Percentiles rank a stretch among this genome's conserved stretches.
phyloP scores from a whole-genome alignment of 2,113 vertebrate genomes.

The Origma solitaria region DNA sequence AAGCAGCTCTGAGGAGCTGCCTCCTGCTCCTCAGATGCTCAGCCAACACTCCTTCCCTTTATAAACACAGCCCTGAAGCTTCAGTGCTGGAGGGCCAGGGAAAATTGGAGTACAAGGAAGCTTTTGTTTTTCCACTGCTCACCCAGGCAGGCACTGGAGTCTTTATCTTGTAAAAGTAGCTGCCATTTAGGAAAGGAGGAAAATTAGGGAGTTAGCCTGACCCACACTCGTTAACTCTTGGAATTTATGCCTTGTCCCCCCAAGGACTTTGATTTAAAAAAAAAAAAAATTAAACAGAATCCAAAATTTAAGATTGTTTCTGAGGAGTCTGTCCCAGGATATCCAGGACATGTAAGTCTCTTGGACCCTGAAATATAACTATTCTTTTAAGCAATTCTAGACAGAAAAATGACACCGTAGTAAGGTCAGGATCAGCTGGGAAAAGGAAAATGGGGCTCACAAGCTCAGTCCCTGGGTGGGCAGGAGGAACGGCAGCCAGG shows the following conservation, averaged over 20 bases:
- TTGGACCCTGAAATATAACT: neutral
- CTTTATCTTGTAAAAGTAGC: neutral
- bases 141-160: accelerated
- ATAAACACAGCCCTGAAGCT: neutral
- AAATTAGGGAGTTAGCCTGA: neutral
- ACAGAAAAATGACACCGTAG: neutral
- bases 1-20: neutral
- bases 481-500: neutral
- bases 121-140: neutral
- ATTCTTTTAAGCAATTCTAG: neutral
- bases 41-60: neutral
- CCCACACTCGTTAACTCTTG: accelerated
- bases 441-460: neutral
- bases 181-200: neutral
- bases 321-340: neutral
- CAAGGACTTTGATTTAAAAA: neutral
- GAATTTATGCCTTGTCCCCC: accelerated
- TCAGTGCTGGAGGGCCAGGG: neutral
- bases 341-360: neutral
- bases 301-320: neutral
- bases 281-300: neutral
- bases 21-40: neutral
- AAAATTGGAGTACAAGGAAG: neutral
- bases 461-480: neutral
- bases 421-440: neutral